Conservation (phyloP, 2,113 vertebrate genomes). For the Arenaria interpres region DNA sequence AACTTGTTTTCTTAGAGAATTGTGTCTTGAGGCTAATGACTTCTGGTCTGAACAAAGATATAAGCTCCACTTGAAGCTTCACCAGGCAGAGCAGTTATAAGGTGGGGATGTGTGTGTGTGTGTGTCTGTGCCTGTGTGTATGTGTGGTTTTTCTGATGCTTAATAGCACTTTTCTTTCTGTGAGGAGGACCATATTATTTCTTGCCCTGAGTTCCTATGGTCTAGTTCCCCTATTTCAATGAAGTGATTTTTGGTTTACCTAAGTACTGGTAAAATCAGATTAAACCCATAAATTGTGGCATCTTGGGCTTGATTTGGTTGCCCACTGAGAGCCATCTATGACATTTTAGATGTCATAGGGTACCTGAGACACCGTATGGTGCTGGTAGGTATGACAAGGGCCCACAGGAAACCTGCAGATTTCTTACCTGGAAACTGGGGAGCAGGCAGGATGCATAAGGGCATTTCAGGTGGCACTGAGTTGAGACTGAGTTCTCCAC, state of each 20-base stretch:
- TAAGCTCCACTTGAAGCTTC: not conserved
- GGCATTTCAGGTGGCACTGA: not conserved
- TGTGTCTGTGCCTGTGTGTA: not conserved
- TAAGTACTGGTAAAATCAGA: not conserved
- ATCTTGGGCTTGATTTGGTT: not conserved
- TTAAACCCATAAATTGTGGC: not conserved
- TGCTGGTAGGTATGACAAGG: not conserved
- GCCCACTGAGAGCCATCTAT: not conserved
- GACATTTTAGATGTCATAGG: not conserved
- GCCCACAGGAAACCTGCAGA: not conserved
- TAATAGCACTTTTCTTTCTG: not conserved
- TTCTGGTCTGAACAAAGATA: not conserved
- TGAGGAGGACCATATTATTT: not conserved
- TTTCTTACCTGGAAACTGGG: not conserved
- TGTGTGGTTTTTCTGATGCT: not conserved
- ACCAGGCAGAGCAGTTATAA: not conserved
- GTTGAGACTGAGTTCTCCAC: not conserved
- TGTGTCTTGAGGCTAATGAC: not conserved
- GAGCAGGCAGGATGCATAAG: not conserved
- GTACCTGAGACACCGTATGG: not conserved
- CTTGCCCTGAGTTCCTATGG: not conserved
- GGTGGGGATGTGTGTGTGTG: rapidly evolving
- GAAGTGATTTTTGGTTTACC: not conserved
- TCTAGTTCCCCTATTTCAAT: not conserved
- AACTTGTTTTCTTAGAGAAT: not conserved